phyloP scores from a whole-genome alignment of 2,113 vertebrate species.

The Himantopus leucocephalus region DNA sequence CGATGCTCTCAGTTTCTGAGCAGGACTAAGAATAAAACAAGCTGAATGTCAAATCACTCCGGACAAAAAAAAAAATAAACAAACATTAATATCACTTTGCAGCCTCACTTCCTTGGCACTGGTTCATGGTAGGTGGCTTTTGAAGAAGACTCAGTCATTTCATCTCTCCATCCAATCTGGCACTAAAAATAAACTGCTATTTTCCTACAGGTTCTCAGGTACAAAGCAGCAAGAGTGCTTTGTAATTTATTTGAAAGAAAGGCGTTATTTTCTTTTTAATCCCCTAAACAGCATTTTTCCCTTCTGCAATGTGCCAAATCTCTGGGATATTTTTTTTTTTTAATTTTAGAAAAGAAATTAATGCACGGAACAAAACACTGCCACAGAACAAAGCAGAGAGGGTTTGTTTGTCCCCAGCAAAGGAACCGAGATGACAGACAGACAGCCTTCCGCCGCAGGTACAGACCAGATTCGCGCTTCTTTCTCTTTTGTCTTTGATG shows the following conservation, averaged over 20 bases:
- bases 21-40: not conserved
- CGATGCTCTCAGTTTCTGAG: not conserved
- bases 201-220: slow-evolving; percentile 22
- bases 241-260: slow-evolving; percentile 59
- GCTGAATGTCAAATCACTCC: not conserved
- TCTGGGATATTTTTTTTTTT: not conserved
- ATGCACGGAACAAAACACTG: not conserved
- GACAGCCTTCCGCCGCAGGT: not conserved
- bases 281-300: not conserved
- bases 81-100: not conserved
- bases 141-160: not conserved
- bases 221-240: slow-evolving; percentile 48
- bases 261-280: slow-evolving; percentile 48
- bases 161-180: slow-evolving; percentile 5
- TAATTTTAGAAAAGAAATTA: slow-evolving; percentile 8
- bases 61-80: not conserved
- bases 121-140: not conserved
- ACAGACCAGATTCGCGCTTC: not conserved
- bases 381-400: slow-evolving; percentile 31
- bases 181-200: slow-evolving; percentile 19
- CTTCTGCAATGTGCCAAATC: not conserved
- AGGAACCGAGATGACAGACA: not conserved
- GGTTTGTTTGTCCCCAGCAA: slow-evolving; percentile 12
- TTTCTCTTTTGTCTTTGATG: slow-evolving; percentile 35
- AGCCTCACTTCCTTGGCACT: not conserved